Percentiles rank a stretch among this genome's conserved stretches.
Conservation (phyloP, 2,113 vertebrate species). For the Poeciliopsis prolifica region DNA sequence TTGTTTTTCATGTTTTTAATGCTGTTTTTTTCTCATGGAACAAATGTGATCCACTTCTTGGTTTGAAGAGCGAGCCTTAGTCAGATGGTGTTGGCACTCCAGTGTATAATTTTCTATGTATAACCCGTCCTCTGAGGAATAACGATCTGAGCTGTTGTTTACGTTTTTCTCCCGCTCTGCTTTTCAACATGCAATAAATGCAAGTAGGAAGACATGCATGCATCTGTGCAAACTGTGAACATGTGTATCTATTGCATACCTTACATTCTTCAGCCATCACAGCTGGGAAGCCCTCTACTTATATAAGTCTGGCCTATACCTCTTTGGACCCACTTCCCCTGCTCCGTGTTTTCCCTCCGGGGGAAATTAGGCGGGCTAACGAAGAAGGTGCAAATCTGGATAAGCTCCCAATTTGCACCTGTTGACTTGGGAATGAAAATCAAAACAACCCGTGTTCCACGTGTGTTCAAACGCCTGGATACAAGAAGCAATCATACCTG, state of each 20-base stretch:
- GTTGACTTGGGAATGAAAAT: slow-evolving; percentile 31
- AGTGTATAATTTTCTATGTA: slow-evolving; percentile 81
- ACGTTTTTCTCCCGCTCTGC: slow-evolving; percentile 31
- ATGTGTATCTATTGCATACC: not conserved
- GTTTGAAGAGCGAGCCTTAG: slow-evolving; percentile 43
- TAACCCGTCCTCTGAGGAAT: slow-evolving; percentile 66
- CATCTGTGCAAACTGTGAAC: not conserved
- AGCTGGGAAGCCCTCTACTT: slow-evolving; percentile 6
- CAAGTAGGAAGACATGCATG: slow-evolving; percentile 10
- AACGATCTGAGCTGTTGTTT: slow-evolving; percentile 52
- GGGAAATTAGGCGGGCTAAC: slow-evolving; percentile 51
- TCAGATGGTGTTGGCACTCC: slow-evolving; percentile 59
- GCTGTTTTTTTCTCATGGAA: not conserved
- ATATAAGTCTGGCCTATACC: not conserved
- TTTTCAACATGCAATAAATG: slow-evolving; percentile 39
- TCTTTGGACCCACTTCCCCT: slow-evolving; percentile 12
- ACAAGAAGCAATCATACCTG: not conserved
- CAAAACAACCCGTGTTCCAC: not conserved
- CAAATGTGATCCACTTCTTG: slow-evolving; percentile 17
- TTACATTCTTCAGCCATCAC: not conserved
- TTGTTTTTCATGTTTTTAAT: not conserved
- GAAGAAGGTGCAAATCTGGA: slow-evolving; percentile 17
- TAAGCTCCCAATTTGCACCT: slow-evolving; percentile 50
- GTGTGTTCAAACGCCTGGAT: not conserved
- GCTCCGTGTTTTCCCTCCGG: slow-evolving; percentile 6